Base-by-base conservation (phyloP, 2,888 invertebrate species). In the Dioctria rufipes region DNA sequence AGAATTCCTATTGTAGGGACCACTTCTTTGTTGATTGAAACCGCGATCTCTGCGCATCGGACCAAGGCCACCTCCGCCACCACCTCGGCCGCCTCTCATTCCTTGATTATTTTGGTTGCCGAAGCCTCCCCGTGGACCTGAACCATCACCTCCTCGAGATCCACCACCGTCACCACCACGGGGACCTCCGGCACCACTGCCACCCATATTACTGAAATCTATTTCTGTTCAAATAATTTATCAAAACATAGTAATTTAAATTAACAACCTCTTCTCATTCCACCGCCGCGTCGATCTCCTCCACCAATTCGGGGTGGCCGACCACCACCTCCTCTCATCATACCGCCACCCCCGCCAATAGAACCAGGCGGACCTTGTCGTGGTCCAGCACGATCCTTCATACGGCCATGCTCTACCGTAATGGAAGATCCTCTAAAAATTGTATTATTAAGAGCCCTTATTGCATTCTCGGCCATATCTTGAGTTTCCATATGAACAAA, bases 401-500 rank as follows among this genome's bases (percentile, higher is more conserved):
- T 93, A 61, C 95, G 92, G 2, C 95, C 95, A 83, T 93, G 93
- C 88, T 97, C 96, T 3, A 97, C 97, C 81, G 95, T 94, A 84
- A 97, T 95, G 82, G 93, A 92, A 77, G 93, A 93, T 40, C 96
- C 96, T 89, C 95, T 95, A 88, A 97, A 96, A 71, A 93, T 93
- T 1, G 93, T 91, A 85, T 95, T 95, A 88, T 97, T 94, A 46
- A 97, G 89, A 46, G 93, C 94, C 83, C 93, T 92, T 84, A 96
- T 95, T 0, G 97, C 96, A 80, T 93, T 93, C 66, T 93, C 91
- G 3, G 97, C 97, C 88, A 96, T 93, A 77, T 95, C 94, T 85
- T 93, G 92, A 37, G 94, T 93, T 86, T 95, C 94, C 93, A 96
- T 94, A 89, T 97, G 97, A 73, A 98, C 95, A 90, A 98, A 98